Evolutionary conservation across 1,140 invertebrate species (phyloP).

Genomic region (Mercenaria mercenaria): DNA sequence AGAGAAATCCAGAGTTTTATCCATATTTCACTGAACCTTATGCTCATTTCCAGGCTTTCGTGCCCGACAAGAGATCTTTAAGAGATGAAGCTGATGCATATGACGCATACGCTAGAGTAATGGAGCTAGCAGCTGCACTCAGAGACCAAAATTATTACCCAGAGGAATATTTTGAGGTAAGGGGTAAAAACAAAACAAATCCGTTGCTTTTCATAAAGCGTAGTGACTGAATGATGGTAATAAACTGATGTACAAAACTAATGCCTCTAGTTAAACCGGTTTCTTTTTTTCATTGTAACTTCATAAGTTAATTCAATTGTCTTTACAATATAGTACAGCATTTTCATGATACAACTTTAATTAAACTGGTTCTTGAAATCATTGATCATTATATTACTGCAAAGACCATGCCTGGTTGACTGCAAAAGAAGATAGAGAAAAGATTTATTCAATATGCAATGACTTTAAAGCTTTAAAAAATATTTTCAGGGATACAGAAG

Average conservation of each 20-base stretch:
- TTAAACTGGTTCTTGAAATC: not conserved
- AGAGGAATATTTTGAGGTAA: constrained; percentile 9
- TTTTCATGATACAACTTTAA: not conserved
- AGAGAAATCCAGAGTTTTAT: constrained; percentile 47
- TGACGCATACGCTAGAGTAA: constrained; percentile 49
- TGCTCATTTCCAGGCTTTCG: constrained; percentile 27
- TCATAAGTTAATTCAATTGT: not conserved
- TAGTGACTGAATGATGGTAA: too few relatives aligned
- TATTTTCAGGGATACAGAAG: not conserved
- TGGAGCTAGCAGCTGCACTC: constrained; percentile 47
- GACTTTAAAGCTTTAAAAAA: not conserved
- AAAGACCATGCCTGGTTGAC: not conserved
- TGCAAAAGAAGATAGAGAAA: not conserved
- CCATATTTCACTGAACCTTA: constrained; percentile 50
- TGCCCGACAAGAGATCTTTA: constrained; percentile 37
- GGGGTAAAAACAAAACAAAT: too few relatives aligned
- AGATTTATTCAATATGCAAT: too few relatives aligned
- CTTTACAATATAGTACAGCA: not conserved
- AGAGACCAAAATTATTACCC: constrained; percentile 38
- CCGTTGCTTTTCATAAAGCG: too few relatives aligned
- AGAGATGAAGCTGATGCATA: constrained; percentile 29
- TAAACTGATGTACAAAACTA: too few relatives aligned
- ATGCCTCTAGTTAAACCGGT: too few relatives aligned
- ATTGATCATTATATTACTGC: not conserved
- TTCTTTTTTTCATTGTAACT: not conserved